Base-by-base conservation (phyloP, 2,888 invertebrate genomes). In the Hydrotaea diabolus region DNA sequence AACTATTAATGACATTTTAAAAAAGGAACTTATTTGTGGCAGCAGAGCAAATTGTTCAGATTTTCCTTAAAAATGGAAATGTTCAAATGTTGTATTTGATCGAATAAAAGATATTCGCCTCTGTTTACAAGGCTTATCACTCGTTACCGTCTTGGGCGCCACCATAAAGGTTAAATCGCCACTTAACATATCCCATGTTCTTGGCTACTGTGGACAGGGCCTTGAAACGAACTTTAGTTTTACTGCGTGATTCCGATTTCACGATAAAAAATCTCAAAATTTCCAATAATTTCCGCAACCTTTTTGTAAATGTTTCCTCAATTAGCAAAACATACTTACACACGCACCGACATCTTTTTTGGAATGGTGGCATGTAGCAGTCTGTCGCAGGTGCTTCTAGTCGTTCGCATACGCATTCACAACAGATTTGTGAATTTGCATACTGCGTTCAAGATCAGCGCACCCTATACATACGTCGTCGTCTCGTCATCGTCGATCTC, bases 401-500 rank as follows among this genome's bases (percentile, higher is more conserved):
- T 8, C 21, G 21, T 17, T 19, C 55, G 5, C 21, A 21, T 21
- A 55, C 55, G 21, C 55, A 21, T 55, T 3, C 55, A 11, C 55
- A 21, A 17, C 5, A 5, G 7, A 17, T 55, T 21, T 4, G 19
- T 21, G 21, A 55, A 55, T 55, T 55, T 55, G 55, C 55, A 55
- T 55, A 21, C 21, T 55, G 21, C 55, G 21, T 55, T 55, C 55
- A 55, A 55, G 55, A 55, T 55, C 55, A 55, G 55, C 21, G 11
- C 55, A 55, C 21, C 17, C 21, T 3, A 21, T 21, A 39, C 39
- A 2, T 4, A 13, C 13, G 8, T 13, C 39, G 39, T 39, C 39
- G 39, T 39, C n/a, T n/a, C 39, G 39, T 11, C 39, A 39, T 39
- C 4, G 39, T 39, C 39, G 3, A 11, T 53, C 53, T 3, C 55